phyloP scores from a whole-genome alignment of 2,113 vertebrate species.

The Antechinus stuartii region DNA sequence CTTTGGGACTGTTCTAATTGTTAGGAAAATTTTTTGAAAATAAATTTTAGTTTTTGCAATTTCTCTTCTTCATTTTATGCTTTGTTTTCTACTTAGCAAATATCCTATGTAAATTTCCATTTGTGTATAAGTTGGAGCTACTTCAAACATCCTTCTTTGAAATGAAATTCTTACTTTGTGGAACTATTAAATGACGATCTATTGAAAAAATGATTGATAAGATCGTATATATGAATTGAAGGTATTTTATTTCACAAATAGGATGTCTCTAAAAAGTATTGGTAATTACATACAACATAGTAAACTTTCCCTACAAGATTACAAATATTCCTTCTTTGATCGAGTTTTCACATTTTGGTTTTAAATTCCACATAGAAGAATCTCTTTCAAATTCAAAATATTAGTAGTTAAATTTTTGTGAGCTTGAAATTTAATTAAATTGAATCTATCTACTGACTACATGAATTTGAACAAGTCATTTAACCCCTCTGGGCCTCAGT shows the following conservation, averaged over 20 bases:
- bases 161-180: constrained; percentile 35
- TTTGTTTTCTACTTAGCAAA: constrained; percentile 46
- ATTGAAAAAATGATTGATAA: constrained; percentile 11
- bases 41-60: constrained; percentile 44
- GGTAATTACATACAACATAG: neutral
- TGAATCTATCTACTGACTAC: constrained; percentile 22
- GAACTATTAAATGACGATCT: constrained; percentile 37
- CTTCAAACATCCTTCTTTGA: constrained; percentile 36
- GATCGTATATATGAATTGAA: constrained; percentile 3
- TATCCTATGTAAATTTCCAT: neutral
- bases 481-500: neutral
- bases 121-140: neutral
- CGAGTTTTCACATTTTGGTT: constrained; percentile 24
- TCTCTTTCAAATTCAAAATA: constrained; percentile 11
- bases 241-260: constrained; percentile 5
- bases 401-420: neutral
- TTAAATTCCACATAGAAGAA: constrained; percentile 10
- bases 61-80: constrained; percentile 41
- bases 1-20: neutral
- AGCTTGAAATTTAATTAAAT: constrained; percentile 9
- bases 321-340: neutral
- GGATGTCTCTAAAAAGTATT: neutral
- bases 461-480: neutral
- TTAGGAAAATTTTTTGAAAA: constrained; percentile 3
- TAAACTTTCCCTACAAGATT: neutral